A percentile compares a stretch with the other conserved stretches of the same genome.
These are phyloP conservation scores for Propithecus coquereli DNA, from an alignment of 2,113 vertebrate species.

Conservation along the genomic window DNA sequence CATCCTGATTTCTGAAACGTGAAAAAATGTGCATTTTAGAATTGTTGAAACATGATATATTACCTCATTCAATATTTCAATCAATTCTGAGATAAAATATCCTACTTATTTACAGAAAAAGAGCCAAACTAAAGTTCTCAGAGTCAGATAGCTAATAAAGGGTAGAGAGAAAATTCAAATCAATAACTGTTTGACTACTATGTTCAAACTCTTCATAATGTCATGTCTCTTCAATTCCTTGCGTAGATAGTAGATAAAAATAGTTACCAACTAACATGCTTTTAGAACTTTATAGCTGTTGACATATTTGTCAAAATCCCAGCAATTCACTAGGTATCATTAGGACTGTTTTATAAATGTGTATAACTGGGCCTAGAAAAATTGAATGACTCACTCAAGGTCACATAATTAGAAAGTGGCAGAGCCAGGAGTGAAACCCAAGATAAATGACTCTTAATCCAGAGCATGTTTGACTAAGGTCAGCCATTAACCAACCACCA, in stretches of 20 bases:
- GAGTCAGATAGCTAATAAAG: background rate
- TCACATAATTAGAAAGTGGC: slow-evolving; percentile 35
- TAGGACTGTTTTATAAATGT: slow-evolving; percentile 35
- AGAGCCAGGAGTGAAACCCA: slow-evolving; percentile 19
- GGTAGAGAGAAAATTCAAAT: background rate
- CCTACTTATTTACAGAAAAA: background rate
- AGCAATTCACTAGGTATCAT: background rate
- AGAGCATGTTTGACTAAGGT: slow-evolving; percentile 54
- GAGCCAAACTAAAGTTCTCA: background rate
- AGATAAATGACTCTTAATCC: slow-evolving; percentile 50
- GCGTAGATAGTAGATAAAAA: background rate
- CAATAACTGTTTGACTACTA: background rate
- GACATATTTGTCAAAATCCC: background rate
- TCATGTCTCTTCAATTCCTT: background rate
- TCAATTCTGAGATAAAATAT: background rate
- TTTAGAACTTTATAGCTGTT: background rate
- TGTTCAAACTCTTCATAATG: background rate
- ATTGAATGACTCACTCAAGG: slow-evolving; percentile 10
- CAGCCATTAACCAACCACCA: slow-evolving; percentile 58
- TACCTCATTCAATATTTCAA: background rate
- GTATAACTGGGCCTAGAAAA: slow-evolving; percentile 16
- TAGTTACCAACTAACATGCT: background rate
- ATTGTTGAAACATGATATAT: background rate
- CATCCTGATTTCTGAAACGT: background rate
- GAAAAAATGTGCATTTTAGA: background rate